phyloP scores from a whole-genome alignment of 1,140 invertebrate genomes.

The Ganaspis sp. region DNA sequence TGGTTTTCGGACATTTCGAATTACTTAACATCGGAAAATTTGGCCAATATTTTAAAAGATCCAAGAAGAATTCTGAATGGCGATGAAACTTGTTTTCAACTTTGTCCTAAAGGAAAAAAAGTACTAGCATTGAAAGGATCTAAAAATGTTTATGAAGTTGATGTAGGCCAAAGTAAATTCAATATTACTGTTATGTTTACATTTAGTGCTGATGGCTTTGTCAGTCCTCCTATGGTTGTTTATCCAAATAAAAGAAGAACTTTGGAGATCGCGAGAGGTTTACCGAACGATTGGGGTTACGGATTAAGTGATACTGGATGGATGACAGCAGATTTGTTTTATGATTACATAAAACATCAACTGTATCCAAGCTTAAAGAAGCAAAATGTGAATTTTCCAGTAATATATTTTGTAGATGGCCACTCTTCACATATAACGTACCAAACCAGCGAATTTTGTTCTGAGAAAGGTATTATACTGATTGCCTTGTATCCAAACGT shows the following conservation, averaged over 20 bases:
- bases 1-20: too few species aligned
- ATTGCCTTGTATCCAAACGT: constrained; percentile 32
- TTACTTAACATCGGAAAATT: too few species aligned
- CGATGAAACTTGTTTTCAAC: too few species aligned
- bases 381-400: not conserved
- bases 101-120: too few species aligned
- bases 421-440: not conserved
- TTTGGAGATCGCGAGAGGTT: not conserved
- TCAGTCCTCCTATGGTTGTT: not conserved
- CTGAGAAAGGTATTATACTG: not conserved
- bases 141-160: too few species aligned
- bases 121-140: too few species aligned
- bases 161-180: too few species aligned
- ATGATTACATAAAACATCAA: not conserved
- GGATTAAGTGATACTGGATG: not conserved
- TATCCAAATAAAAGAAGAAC: not conserved
- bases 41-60: too few species aligned
- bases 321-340: not conserved
- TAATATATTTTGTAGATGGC: not conserved
- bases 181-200: too few species aligned
- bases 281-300: not conserved
- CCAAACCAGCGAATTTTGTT: not conserved
- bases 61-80: too few species aligned
- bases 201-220: too few species aligned
- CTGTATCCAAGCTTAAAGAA: not conserved